Base-by-base conservation (phyloP, 2,113 vertebrate species). In the Silurus asotus region DNA sequence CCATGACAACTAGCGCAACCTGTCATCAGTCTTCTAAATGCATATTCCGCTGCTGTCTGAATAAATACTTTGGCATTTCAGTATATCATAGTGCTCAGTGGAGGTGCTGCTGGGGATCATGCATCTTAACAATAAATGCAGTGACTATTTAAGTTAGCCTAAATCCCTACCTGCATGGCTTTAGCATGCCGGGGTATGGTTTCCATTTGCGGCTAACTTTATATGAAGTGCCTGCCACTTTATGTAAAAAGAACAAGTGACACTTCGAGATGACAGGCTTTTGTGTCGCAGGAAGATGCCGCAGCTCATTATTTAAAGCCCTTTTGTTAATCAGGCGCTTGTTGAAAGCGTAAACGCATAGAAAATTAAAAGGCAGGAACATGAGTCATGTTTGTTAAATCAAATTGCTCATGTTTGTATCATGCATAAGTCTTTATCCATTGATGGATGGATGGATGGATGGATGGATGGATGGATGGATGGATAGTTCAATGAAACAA, bases 1-100 rank as follows among this genome's bases (percentile, higher is more conserved):
- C 86, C 75, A 87, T 87, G 86, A 87, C 86, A 84, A 87, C 86
- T 84, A 79, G 86, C n/a, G 56, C 86, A 87, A 84, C 86, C 86
- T 84, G 81, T 87, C 86, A 87, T 87, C 86, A 87, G 72, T 25
- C 82, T 84, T 84, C 81, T 84, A 87, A 87, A 87, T 87, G 81
- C 86, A 84, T 87, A 87, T 87, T 84, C 86, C 25, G 48, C 51
- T 84, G 74, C 74, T 59, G 37, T 87, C 82, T 84, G 86, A 78
- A 83, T 78, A 83, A 83, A 78, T 83, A 67, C 84, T 81, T 82
- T 83, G 69, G 69, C 86, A 83, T 87, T 87, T 82, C 61, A 65
- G 86, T 86, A 56, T 86, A 86, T 86, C 58, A 76, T 65, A 82
- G 77, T 28, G 64, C 70, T 75, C 59, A 8, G 25, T 53, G 28